Evolutionary conservation across 2,888 invertebrate genomes (phyloP), one percentile per base, ranked within the genome.

Genomic region (Sinohyriopsis cumingii): DNA sequence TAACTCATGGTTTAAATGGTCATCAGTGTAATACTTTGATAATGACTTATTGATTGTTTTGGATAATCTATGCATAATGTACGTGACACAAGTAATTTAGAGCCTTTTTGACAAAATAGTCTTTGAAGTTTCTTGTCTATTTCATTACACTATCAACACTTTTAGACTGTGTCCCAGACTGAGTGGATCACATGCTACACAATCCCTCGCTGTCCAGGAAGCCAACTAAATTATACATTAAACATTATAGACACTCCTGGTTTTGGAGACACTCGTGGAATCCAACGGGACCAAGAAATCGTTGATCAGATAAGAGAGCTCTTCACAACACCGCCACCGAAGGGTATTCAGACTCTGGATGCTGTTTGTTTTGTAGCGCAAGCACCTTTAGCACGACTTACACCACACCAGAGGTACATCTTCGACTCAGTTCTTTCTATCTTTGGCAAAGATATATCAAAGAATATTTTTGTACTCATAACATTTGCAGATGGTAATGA

Each of bases 231-330:
- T 19, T 76, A 71, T 59, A 71, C 67, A 6, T 64, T 75, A 19
- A 73, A 78, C 54, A 72, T 78, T 33, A 72, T 78, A 19, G 78
- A 78, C 55, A 78, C 78, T 5, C 78, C 78, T 3, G 78, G 78
- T 19, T 78, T 78, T 54, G 78, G 78, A 3, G 78, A 78, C 56
- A 75, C 75, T 0, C 45, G 78, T 28, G 78, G 78, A 9, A 63
- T 78, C 55, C 59, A 68, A n/a, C 64, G 75, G 25, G 78, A 78
- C 64, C 55, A 72, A 25, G 28, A 68, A 28, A 72, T 78, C 18
- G 71, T 78, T 3, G 71, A 76, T 15, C 78, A 78, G 61, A 75
- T 78, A 22, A 60, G 71, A 54, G 60, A 65, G 59, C 65, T 78
- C 55, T 78, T 78, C 61, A 62, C 65, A 0, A 66, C 67, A 56